Evolutionary conservation across 2,797 vertebrate genomes (phyloP).

Genomic region (Cynodonichthys magdalenae): DNA sequence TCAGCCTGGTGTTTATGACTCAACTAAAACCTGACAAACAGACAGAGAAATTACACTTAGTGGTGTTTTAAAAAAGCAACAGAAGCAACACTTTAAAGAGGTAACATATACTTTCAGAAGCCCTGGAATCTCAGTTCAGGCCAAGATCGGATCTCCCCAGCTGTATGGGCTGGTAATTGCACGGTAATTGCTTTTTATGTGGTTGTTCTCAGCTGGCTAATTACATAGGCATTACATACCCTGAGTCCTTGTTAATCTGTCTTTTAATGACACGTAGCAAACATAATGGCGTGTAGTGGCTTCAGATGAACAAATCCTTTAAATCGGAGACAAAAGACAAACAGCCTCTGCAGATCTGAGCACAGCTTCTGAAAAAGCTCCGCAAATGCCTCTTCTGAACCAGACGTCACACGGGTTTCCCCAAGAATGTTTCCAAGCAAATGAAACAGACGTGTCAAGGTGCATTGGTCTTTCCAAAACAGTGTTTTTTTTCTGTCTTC

Average conservation of each 20-base stretch:
- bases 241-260: conserved; percentile 82
- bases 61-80: conserved; percentile 37
- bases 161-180: conserved; percentile 83
- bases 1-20: conserved; percentile 44
- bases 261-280: conserved; percentile 80
- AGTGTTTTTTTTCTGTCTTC: too few relatives aligned
- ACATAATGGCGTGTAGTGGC: conserved; percentile 67
- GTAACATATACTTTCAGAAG: conserved; percentile 81
- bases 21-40: conserved; percentile 53
- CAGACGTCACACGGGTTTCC: conserved; percentile 21
- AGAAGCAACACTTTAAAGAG: conserved; percentile 53
- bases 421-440: background rate
- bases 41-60: conserved; percentile 41
- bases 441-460: background rate
- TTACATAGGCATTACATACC: conserved; percentile 85
- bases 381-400: conserved; percentile 18
- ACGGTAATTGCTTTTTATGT: conserved; percentile 85
- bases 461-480: background rate
- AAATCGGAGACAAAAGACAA: conserved; percentile 46
- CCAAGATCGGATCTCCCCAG: conserved; percentile 77
- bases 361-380: background rate
- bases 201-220: conserved; percentile 85
- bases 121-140: conserved; percentile 76
- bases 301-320: conserved; percentile 59
- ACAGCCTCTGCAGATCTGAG: conserved; percentile 29